Conservation (phyloP, 2,797 vertebrate genomes). For the Cheirogaleus major region DNA sequence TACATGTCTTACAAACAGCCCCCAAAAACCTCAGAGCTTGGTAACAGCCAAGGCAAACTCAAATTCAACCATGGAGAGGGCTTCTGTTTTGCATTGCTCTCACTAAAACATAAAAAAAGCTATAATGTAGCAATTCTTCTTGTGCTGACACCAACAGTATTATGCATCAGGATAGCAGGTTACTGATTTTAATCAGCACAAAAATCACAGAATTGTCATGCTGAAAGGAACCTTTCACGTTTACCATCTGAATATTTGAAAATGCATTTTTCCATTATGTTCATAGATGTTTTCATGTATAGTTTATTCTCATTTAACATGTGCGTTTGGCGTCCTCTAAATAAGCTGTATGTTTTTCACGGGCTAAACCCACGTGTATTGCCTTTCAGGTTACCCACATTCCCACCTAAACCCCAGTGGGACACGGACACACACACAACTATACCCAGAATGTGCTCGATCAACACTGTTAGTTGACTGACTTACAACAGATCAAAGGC, state of each 20-base stretch:
- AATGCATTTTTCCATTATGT: slow-evolving; percentile 2
- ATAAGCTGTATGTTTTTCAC: neutral
- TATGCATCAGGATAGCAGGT: neutral
- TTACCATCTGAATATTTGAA: slow-evolving; percentile 32
- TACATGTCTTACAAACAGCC: neutral
- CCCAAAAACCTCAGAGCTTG: neutral
- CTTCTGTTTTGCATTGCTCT: neutral
- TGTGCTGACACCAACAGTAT: neutral
- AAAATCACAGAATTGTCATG: slow-evolving; percentile 43
- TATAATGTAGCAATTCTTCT: neutral
- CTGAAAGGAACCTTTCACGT: slow-evolving; percentile 36
- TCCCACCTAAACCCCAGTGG: neutral
- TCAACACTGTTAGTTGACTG: neutral
- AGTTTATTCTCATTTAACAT: slow-evolving; percentile 50
- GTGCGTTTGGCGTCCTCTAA: neutral
- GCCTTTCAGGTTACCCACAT: neutral
- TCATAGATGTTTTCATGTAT: slow-evolving; percentile 37
- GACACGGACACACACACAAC: accelerated
- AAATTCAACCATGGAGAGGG: neutral
- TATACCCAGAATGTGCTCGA: neutral
- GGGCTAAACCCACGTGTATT: neutral
- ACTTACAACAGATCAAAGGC: neutral
- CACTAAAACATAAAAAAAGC: neutral
- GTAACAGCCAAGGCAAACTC: neutral
- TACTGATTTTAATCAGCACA: slow-evolving; percentile 53